Evolutionary conservation across 2,888 invertebrate genomes (phyloP).

Genomic region (Euplagia quadripunctaria): DNA sequence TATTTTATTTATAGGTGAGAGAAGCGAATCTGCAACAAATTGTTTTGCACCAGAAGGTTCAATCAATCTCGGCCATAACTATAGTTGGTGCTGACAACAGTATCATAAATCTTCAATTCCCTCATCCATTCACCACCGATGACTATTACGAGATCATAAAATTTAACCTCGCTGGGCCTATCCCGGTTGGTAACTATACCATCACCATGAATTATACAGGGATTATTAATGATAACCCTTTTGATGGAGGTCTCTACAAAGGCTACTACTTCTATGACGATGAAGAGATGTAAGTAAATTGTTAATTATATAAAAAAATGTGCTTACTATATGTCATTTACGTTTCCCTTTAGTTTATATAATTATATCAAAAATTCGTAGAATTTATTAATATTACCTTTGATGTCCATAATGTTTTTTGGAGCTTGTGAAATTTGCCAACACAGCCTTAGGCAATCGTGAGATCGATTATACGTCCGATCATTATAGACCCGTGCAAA

Average conservation of each 20-base stretch:
- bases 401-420: no score
- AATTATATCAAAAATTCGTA: no score
- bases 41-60: conserved; percentile 8
- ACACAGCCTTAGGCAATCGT: no score
- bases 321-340: no score
- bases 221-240: not conserved
- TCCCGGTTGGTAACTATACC: not conserved
- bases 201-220: conserved; percentile 3
- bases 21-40: conserved; percentile 2
- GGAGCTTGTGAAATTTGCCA: no score
- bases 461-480: no score
- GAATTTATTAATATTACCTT: no score
- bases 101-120: not conserved
- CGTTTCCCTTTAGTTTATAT: no score
- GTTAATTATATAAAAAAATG: not conserved
- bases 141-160: not conserved
- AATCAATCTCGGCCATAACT: not conserved
- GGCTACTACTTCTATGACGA: not conserved
- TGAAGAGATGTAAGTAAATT: conserved; percentile 7
- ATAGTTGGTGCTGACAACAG: not conserved
- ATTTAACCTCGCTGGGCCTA: not conserved
- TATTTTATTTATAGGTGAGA: conserved; percentile 7
- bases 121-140: not conserved
- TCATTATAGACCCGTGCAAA: no score
- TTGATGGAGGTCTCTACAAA: conserved; percentile 12